phyloP scores from a whole-genome alignment of 2,113 vertebrate species.

The Lycocorax pyrrhopterus region DNA sequence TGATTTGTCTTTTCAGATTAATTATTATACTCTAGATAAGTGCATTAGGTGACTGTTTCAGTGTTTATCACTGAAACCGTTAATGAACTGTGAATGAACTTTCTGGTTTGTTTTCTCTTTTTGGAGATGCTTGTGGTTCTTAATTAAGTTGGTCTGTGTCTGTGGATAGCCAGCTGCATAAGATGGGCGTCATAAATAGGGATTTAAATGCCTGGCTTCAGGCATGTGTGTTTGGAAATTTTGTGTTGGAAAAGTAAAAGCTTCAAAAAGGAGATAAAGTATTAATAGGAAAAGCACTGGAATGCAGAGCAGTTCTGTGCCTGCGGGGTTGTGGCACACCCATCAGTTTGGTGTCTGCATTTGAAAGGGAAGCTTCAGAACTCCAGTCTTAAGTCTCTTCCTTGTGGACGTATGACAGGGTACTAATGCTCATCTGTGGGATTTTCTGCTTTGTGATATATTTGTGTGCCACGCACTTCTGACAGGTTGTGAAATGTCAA shows the following conservation, averaged over 20 bases:
- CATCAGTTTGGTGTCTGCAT: neutral
- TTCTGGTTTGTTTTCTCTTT: neutral
- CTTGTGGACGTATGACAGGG: neutral
- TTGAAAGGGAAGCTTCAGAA: neutral
- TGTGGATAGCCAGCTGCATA: neutral
- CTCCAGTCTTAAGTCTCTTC: neutral
- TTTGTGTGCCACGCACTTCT: neutral
- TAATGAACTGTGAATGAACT: neutral
- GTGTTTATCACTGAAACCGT: neutral
- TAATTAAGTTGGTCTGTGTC: neutral
- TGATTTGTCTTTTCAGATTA: neutral
- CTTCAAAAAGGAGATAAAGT: neutral
- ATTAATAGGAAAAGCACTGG: neutral
- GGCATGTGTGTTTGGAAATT: neutral
- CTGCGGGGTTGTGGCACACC: neutral
- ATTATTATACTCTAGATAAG: neutral
- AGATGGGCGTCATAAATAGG: neutral
- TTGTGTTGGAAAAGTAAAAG: constrained; percentile 17
- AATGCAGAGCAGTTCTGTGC: neutral
- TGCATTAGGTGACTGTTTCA: neutral
- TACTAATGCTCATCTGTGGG: neutral
- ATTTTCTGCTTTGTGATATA: constrained; percentile 28
- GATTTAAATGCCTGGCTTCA: neutral
- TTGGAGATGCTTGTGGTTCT: neutral
- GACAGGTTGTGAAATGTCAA: constrained; percentile 17